A percentile compares a stretch with the other conserved stretches of the same genome.
Conservation (phyloP, 2,113 vertebrate species). For the Elephas maximus region DNA sequence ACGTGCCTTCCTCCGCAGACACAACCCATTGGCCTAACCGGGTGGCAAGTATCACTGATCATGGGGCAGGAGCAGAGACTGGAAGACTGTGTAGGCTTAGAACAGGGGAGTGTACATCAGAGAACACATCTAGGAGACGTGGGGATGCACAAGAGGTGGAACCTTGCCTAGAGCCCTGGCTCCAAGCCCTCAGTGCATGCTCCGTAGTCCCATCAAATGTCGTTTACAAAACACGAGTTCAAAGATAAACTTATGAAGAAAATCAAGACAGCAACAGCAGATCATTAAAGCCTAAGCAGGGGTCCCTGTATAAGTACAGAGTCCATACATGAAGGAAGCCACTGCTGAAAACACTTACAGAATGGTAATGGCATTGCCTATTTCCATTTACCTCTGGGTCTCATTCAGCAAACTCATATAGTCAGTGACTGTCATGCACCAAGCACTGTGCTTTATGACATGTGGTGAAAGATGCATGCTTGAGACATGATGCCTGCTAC, state of each 20-base stretch:
- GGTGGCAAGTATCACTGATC: neutral
- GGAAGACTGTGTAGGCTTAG: neutral
- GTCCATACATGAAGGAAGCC: neutral
- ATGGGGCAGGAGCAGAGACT: too few species aligned
- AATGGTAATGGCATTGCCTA: neutral
- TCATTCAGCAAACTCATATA: neutral
- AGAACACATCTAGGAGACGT: neutral
- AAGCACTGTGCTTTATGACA: neutral
- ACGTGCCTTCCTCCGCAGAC: neutral
- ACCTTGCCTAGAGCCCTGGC: neutral
- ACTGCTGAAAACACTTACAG: neutral
- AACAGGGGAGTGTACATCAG: neutral
- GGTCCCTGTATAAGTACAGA: fast-evolving
- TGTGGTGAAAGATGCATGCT: neutral
- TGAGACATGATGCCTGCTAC: fast-evolving
- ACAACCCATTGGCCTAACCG: neutral
- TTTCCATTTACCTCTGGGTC: neutral
- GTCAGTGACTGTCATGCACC: neutral
- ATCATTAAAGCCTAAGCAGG: neutral
- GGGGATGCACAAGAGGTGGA: neutral
- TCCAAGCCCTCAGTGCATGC: neutral
- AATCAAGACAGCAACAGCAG: neutral
- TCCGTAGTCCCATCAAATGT: neutral
- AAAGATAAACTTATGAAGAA: slow-evolving; percentile 13
- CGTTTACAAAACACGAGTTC: neutral